Evolutionary conservation across 1,140 invertebrate genomes (phyloP).

Genomic region (Whitmania pigra): DNA sequence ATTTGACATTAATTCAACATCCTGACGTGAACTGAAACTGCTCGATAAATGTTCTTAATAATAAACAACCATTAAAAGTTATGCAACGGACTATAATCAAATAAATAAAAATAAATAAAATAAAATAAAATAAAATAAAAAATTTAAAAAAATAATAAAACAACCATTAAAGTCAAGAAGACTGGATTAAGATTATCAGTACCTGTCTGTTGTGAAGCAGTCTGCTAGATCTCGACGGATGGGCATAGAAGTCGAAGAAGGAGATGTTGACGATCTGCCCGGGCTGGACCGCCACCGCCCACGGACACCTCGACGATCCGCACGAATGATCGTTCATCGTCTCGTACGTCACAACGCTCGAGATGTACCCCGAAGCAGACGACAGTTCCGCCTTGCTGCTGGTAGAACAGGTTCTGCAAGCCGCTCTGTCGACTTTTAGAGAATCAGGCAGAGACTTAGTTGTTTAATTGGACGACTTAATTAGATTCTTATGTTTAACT

Average conservation of each 20-base stretch:
- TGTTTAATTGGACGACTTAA: too few species aligned
- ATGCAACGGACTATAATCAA: too few species aligned
- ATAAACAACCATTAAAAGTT: too few species aligned
- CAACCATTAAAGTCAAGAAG: too few species aligned
- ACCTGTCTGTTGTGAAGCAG: background rate
- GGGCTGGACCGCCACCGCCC: conserved; percentile 7
- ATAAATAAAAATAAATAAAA: too few species aligned
- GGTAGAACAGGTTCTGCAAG: background rate
- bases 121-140: too few species aligned
- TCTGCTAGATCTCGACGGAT: background rate
- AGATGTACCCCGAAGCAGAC: background rate
- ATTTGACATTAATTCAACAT: too few species aligned
- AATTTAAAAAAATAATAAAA: too few species aligned
- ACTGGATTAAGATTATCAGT: too few species aligned
- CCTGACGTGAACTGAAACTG: too few species aligned
- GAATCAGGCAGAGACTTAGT: background rate
- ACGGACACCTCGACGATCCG: conserved; percentile 7
- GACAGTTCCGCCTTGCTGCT: conserved; percentile 11
- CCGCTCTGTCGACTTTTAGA: conserved; percentile 5
- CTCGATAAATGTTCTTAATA: too few species aligned
- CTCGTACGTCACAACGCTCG: conserved; percentile 9
- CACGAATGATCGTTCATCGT: conserved; percentile 1
- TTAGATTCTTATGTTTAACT: too few species aligned
- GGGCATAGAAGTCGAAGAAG: background rate
- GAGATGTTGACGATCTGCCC: conserved; percentile 16